A percentile compares a stretch with the other conserved stretches of the same genome.
Conservation (phyloP, 2,888 invertebrate species). For the Cheilosia vulpina region DNA sequence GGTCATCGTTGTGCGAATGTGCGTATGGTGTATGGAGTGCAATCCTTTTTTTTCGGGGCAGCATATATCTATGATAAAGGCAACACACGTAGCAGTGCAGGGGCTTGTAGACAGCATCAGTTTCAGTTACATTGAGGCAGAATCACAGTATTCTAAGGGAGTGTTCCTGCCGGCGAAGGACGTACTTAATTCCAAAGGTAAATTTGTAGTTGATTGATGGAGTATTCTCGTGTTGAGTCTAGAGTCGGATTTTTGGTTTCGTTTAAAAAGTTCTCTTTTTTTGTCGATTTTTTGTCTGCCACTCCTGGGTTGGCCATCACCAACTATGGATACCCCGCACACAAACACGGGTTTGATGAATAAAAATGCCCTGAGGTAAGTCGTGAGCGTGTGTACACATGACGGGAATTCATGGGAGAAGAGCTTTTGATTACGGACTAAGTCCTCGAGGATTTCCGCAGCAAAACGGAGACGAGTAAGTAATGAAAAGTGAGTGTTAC, state of each 20-base stretch:
- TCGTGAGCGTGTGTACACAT: constrained; percentile 3
- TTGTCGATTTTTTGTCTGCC: background rate
- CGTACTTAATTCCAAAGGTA: constrained; percentile 70
- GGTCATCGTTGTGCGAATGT: constrained; percentile 66
- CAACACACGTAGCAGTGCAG: constrained; percentile 48
- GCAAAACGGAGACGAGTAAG: constrained; percentile 28
- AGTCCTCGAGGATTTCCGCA: constrained; percentile 59
- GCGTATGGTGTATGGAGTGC: constrained; percentile 34
- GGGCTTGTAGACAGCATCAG: constrained; percentile 35
- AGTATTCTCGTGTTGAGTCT: constrained; percentile 62
- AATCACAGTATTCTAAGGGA: constrained; percentile 7
- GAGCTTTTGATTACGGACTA: constrained; percentile 64
- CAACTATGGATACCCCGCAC: constrained; percentile 28
- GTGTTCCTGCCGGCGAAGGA: constrained; percentile 30
- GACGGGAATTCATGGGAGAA: constrained; percentile 44
- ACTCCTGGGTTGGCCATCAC: constrained; percentile 41
- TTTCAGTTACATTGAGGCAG: constrained; percentile 60
- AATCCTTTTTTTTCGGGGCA: constrained; percentile 45
- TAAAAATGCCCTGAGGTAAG: constrained; percentile 59
- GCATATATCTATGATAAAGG: constrained; percentile 18
- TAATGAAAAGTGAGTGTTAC: constrained; percentile 64
- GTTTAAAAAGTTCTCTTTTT: constrained; percentile 10
- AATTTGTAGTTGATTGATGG: constrained; percentile 74
- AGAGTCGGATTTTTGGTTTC: constrained; percentile 44
- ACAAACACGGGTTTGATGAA: constrained; percentile 47